A percentile compares a stretch with the other conserved stretches of the same genome.
These are phyloP conservation scores for Drosophila varians DNA, from an alignment of 1,140 invertebrate genomes.

Conservation along the genomic window DNA sequence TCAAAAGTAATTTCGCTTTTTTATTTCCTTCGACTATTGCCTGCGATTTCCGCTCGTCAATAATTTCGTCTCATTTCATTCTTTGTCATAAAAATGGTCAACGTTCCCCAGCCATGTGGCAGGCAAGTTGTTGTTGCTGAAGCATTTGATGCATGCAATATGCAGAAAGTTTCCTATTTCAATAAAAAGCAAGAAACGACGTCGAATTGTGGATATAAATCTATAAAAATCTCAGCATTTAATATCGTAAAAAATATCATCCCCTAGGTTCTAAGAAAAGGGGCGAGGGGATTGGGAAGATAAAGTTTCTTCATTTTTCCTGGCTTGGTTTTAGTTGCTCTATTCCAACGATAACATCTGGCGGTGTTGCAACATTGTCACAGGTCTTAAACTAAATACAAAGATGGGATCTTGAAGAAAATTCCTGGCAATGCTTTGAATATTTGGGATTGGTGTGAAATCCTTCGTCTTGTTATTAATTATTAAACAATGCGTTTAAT, in stretches of 20 bases:
- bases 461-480: too few species aligned
- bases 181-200: conserved; percentile 63
- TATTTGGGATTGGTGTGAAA: too few species aligned
- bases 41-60: conserved; percentile 74
- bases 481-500: conserved; percentile 62
- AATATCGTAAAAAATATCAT: conserved; percentile 62
- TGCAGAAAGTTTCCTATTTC: conserved; percentile 81
- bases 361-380: conserved; percentile 31
- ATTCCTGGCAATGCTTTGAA: background rate
- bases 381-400: conserved; percentile 2
- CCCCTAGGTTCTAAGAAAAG: background rate
- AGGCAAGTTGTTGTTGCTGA: conserved; percentile 53
- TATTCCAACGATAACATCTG: conserved; percentile 42
- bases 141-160: conserved; percentile 79
- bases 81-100: conserved; percentile 77
- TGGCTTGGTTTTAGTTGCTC: conserved; percentile 45
- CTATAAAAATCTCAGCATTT: conserved; percentile 74
- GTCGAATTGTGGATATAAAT: conserved; percentile 70
- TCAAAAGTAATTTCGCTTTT: conserved; percentile 78
- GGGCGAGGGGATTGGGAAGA: conserved; percentile 1
- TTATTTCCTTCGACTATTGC: conserved; percentile 79
- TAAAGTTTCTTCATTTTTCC: conserved; percentile 36
- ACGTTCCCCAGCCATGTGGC: conserved; percentile 38
- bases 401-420: background rate
- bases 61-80: conserved; percentile 80